Evolutionary conservation across 1,140 invertebrate species (phyloP), one percentile per base, ranked within the genome.

Genomic region (Galleria mellonella): DNA sequence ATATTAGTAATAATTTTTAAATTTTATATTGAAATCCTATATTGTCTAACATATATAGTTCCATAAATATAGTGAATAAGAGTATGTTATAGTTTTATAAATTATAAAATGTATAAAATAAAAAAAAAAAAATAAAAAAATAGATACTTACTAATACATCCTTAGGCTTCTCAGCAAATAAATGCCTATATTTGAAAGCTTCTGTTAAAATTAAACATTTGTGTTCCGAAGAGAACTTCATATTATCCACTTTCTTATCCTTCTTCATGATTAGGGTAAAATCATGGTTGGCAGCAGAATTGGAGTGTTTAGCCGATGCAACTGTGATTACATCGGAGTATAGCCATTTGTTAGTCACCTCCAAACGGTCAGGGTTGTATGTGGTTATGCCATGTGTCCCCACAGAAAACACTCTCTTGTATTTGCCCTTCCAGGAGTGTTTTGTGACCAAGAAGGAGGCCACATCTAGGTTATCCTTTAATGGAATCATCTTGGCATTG

Each of bases 211-310:
- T 91, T 56, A 98, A 91, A 45, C 94, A 91, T 69, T 98, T 91
- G 76, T 97, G 94, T 69, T 99, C 98, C 3, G 96, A 97, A n/a
- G 97, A 98, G 79, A 99, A 98, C 70, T 92, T 95, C 94, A 99
- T 99, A 10, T 92, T 93, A 70, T 99, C 97, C 37, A 91, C 89
- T 88, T 98, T 98, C 82, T 94, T 90, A 28, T 95, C 94, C 75
- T 97, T 97, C 54, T 92, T 93, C 87, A 97, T 93, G 4, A 92
- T 93, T 47, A 98, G 92, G 46, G 92, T 90, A 76, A 98, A 98
- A 78, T 97, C 93, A 77, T 90, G 87, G 55, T 89, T 88, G 50
- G 58, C 53, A 36, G 65, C 55, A 1, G 76, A 79, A 40, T 83
- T 86, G 47, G 79, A 72, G 51, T 90, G 85, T 76, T 89, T 88